Evolutionary conservation across 2,797 vertebrate genomes (phyloP).

Genomic region (Falco biarmicus): DNA sequence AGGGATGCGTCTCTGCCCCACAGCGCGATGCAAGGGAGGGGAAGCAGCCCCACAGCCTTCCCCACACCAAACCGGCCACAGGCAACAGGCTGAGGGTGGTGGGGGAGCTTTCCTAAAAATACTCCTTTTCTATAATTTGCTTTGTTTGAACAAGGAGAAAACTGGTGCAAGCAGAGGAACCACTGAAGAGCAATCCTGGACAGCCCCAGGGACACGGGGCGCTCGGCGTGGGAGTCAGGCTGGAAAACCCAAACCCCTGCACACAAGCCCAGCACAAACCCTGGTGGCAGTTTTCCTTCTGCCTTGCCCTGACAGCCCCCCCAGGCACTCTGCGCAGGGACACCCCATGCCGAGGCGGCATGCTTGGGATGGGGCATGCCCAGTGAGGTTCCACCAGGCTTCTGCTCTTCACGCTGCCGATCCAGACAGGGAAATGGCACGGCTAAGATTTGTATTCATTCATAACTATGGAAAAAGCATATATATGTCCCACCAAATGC

Average conservation of each 20-base stretch:
- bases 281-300: background rate
- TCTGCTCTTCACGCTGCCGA: background rate
- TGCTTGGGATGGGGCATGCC: background rate
- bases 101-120: background rate
- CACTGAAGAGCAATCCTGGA: background rate
- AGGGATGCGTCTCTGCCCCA: background rate
- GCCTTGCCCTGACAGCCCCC: background rate
- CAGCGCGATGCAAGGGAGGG: background rate
- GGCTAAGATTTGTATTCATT: background rate
- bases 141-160: background rate
- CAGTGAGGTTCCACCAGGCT: background rate
- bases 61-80: accelerated
- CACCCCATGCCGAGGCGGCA: accelerated
- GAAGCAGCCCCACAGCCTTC: background rate
- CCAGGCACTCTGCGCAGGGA: background rate
- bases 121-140: background rate
- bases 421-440: background rate
- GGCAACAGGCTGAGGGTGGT: background rate
- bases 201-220: background rate
- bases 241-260: background rate
- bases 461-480: background rate
- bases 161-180: background rate
- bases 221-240: background rate
- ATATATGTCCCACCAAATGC: accelerated
- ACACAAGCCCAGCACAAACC: background rate